Evolutionary conservation across 2,113 vertebrate genomes (phyloP), one percentile per base, ranked within the genome.

Genomic region (Hyperopisus bebe): DNA sequence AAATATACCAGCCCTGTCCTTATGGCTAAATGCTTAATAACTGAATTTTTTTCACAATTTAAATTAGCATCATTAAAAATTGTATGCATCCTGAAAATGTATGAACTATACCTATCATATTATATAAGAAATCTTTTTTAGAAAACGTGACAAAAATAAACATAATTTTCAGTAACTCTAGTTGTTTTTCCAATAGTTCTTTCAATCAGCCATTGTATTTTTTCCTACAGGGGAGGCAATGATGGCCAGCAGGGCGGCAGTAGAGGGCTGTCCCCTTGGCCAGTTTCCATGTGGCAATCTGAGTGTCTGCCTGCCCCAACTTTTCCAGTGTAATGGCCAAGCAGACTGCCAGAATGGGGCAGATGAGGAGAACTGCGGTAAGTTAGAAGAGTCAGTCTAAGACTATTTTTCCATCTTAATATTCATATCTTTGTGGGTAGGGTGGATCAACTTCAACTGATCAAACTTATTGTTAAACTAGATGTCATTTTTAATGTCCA

Each of bases 231-330:
- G 90, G 87, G 90, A 92, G 53, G 91, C 74, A 1, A 87, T 94
- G 90, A 90, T 91, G 39, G 87, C 93, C 91, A 92, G 91, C 90
- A 90, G 74, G 86, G 89, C 48, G 17, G 48, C 89, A 62, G 62
- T 31, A 55, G 90, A 90, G 58, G n/a, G 80, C n/a, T 97, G 96
- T 90, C 95, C 93, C 1, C 95, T 96, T 0, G 95, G 94, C 5
- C 96, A 96, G 89, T 97, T 97, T 70, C 96, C 97, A 31, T 96
- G 96, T 91, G 96, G 96, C 47, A 97, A 97, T 90, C 92, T 95
- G 62, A 96, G 70, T 0, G 93, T 91, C 1, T 97, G 96, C 62
- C 92, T 97, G 47, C 97, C 93, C 0, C 91, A 94, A 83, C 92
- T 92, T 89, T 94, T 97, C 87, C 95, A 95, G 89, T 97, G 96